These are phyloP conservation scores for Pseudopipra pipra DNA, from an alignment of 2,113 vertebrate genomes.

Conservation along the genomic window DNA sequence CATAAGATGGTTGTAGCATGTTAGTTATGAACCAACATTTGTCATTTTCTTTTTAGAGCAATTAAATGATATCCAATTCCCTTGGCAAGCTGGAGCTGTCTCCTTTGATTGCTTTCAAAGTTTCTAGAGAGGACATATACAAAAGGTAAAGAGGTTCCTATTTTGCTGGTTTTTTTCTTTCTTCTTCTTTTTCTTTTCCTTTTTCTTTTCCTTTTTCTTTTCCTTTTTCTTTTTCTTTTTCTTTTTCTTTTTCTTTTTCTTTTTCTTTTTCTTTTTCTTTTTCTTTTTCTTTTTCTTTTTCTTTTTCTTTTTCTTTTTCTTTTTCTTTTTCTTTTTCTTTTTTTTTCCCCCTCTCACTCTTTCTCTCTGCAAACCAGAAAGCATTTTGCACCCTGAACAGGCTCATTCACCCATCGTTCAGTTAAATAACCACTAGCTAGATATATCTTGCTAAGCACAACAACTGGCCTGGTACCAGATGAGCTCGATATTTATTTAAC, in stretches of 20 bases:
- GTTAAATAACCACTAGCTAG: slow-evolving; percentile 47
- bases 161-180: background rate
- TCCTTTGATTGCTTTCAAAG: slow-evolving; percentile 58
- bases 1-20: slow-evolving; percentile 60
- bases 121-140: background rate
- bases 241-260: too few species aligned
- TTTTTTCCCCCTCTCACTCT: background rate
- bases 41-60: slow-evolving; percentile 67
- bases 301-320: too few species aligned
- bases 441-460: slow-evolving; percentile 43
- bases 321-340: too few species aligned
- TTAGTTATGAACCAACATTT: slow-evolving; percentile 70
- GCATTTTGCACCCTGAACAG: background rate
- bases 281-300: background rate
- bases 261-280: too few species aligned
- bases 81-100: slow-evolving; percentile 43
- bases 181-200: too few species aligned
- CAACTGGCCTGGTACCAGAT: slow-evolving; percentile 64
- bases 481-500: slow-evolving; percentile 67
- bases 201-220: accelerated
- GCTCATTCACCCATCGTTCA: slow-evolving; percentile 24
- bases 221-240: accelerated
- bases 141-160: background rate
- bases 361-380: slow-evolving; percentile 1
- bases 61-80: slow-evolving; percentile 69